phyloP scores from a whole-genome alignment of 1,140 invertebrate genomes.

The Trichonephila clavata region DNA sequence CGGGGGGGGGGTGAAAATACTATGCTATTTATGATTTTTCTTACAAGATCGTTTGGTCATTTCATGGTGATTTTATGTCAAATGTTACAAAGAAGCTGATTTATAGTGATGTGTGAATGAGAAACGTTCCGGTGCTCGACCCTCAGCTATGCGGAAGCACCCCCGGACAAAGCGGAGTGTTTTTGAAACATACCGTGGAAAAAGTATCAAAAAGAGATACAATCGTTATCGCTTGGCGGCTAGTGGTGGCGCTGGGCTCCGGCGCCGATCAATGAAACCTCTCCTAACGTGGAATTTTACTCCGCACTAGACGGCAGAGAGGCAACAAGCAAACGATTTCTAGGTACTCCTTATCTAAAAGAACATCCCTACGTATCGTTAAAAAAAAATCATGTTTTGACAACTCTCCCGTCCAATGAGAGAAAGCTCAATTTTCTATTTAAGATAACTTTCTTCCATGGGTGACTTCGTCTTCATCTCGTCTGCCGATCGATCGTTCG shows the following conservation, averaged over 20 bases:
- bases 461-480: neutral
- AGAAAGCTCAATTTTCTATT: no score
- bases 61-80: no score
- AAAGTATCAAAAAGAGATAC: constrained; percentile 33
- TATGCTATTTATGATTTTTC: no score
- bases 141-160: neutral
- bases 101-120: no score
- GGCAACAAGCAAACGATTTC: neutral
- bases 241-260: constrained; percentile 1
- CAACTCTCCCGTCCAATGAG: neutral
- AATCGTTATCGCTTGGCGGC: constrained; percentile 8
- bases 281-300: neutral
- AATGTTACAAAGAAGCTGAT: no score
- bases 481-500: neutral
- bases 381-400: neutral
- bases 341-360: neutral
- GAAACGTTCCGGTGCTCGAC: no score
- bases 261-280: neutral
- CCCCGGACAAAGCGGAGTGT: neutral
- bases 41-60: no score
- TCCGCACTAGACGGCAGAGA: constrained; percentile 22
- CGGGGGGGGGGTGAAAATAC: no score
- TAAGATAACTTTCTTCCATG: no score
- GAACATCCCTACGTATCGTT: neutral
- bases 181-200: constrained; percentile 20